phyloP scores from a whole-genome alignment of 2,888 invertebrate species.

The Agonopterix heracliana region DNA sequence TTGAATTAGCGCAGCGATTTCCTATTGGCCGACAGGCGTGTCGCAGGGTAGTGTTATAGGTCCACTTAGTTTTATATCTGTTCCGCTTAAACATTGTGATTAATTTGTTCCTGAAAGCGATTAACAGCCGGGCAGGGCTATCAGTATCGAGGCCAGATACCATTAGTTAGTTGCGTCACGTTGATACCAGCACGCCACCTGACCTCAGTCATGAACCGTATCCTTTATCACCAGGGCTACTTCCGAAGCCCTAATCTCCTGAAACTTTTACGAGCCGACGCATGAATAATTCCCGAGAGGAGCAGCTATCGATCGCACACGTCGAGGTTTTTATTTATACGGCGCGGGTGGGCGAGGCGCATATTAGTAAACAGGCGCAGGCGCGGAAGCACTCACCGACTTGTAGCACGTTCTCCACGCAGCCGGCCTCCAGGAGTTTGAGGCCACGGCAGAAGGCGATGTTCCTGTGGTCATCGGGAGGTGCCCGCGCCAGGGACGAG shows the following conservation, averaged over 20 bases:
- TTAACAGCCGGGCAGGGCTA: conserved; percentile 39
- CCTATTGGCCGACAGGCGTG: conserved; percentile 30
- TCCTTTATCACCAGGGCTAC: conserved; percentile 4
- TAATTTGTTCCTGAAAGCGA: conserved; percentile 40
- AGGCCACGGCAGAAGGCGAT: conserved; percentile 91
- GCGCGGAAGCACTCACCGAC: conserved; percentile 79
- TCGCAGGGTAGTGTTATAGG: conserved; percentile 38
- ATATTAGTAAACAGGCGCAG: conserved; percentile 76
- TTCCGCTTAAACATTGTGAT: conserved; percentile 19
- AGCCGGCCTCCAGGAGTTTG: conserved; percentile 87
- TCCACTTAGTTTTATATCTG: conserved; percentile 10
- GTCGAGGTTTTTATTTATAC: conserved; percentile 75
- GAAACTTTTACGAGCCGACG: conserved; percentile 65
- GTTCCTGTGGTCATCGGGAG: conserved; percentile 84
- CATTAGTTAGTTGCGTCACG: conserved; percentile 33
- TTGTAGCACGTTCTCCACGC: conserved; percentile 91
- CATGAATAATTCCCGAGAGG: conserved; percentile 76
- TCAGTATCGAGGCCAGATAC: conserved; percentile 38
- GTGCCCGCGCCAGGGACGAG: conserved; percentile 82
- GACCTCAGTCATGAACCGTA: conserved; percentile 1
- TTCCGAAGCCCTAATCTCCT: conserved; percentile 59
- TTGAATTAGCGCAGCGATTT: conserved; percentile 37
- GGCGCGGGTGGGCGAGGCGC: conserved; percentile 75
- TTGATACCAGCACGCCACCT: not conserved
- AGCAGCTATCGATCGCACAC: conserved; percentile 75